Evolutionary conservation across 1,140 invertebrate genomes (phyloP).

Genomic region (Drosophila littoralis): DNA sequence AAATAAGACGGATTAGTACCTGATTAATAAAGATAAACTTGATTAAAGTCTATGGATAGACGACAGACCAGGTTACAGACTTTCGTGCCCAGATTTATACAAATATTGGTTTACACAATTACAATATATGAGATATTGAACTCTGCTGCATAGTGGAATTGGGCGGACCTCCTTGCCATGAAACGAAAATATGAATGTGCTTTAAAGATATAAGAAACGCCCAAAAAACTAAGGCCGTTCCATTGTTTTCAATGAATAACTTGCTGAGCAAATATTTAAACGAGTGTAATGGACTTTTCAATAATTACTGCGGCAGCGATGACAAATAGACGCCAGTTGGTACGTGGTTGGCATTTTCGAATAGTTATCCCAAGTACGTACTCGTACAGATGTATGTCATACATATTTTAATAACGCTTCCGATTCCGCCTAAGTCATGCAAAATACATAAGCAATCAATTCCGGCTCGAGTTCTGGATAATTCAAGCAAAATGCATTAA

Average conservation of each 20-base stretch:
- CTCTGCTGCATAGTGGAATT: background rate
- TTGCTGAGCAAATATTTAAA: slow-evolving; percentile 60
- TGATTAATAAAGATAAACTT: too few relatives aligned
- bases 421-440: slow-evolving; percentile 58
- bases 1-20: too few relatives aligned
- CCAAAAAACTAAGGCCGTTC: slow-evolving; percentile 30
- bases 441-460: slow-evolving; percentile 25
- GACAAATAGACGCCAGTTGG: slow-evolving; percentile 53
- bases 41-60: too few relatives aligned
- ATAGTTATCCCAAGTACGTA: slow-evolving; percentile 28
- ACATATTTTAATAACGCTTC: slow-evolving; percentile 39
- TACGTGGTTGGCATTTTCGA: slow-evolving; percentile 57
- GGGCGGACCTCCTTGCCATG: background rate
- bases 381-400: background rate
- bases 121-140: too few relatives aligned
- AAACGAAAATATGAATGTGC: background rate
- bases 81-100: too few relatives aligned
- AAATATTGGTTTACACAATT: too few relatives aligned
- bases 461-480: slow-evolving; percentile 52
- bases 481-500: background rate
- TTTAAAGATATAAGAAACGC: background rate
- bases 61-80: too few relatives aligned
- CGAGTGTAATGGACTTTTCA: slow-evolving; percentile 55
- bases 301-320: slow-evolving; percentile 34
- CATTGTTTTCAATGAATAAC: slow-evolving; percentile 31